phyloP scores from a whole-genome alignment of 2,797 vertebrate species.

The Channallabes apus region DNA sequence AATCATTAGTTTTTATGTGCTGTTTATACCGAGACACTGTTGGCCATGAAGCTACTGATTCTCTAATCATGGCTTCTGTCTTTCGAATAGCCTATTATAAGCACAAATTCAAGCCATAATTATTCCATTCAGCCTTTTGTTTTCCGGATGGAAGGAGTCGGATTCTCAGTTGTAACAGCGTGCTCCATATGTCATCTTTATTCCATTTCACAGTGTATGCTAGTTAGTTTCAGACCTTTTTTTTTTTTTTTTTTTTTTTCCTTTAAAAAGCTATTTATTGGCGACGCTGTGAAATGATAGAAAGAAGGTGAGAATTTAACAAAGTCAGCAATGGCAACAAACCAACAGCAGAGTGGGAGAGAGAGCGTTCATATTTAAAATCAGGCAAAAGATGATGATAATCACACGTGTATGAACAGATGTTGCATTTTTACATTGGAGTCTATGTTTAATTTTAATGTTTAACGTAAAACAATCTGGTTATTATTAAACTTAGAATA shows the following conservation, averaged over 20 bases:
- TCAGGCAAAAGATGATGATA: neutral
- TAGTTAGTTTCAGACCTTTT: neutral
- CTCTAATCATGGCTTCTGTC: conserved; percentile 11
- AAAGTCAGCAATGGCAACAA: conserved; percentile 45
- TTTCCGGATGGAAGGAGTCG: neutral
- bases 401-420: neutral
- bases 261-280: conserved; percentile 10
- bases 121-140: conserved; percentile 24
- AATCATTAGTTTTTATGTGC: conserved; percentile 18
- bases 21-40: neutral
- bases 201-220: neutral
- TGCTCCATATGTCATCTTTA: neutral
- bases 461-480: neutral
- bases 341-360: conserved; percentile 10
- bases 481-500: neutral
- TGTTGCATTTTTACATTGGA: no score
- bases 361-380: neutral
- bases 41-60: conserved; percentile 1
- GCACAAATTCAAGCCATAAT: conserved; percentile 6
- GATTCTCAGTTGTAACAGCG: neutral
- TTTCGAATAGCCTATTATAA: conserved; percentile 7
- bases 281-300: neutral
- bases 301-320: neutral
- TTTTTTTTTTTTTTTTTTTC: neutral
- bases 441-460: no score